Conservation (phyloP, 2,888 invertebrate genomes). For the Cephus spinipes region DNA sequence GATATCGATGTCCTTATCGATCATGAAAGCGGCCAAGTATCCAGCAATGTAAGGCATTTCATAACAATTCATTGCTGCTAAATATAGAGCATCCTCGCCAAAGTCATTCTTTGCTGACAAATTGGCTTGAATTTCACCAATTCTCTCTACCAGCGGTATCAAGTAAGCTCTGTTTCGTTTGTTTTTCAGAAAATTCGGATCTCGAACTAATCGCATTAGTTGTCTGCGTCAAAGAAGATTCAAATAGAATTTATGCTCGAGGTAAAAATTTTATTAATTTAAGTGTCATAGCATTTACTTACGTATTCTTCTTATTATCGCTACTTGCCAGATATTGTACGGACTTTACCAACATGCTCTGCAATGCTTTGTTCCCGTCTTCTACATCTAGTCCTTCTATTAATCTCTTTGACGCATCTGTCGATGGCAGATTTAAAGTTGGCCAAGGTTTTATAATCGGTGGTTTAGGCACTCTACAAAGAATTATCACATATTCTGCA, state of each 20-base stretch:
- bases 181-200: slow-evolving; percentile 47
- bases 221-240: slow-evolving; percentile 32
- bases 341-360: slow-evolving; percentile 42
- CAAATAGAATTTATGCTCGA: background rate
- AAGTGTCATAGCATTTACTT: slow-evolving; percentile 27
- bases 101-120: slow-evolving; percentile 45
- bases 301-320: slow-evolving; percentile 58
- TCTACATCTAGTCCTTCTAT: slow-evolving; percentile 44
- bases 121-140: slow-evolving; percentile 36
- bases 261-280: background rate
- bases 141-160: slow-evolving; percentile 52
- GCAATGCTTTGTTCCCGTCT: slow-evolving; percentile 54
- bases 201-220: slow-evolving; percentile 55
- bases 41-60: slow-evolving; percentile 52
- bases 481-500: background rate
- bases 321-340: slow-evolving; percentile 36
- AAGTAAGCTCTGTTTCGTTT: slow-evolving; percentile 40
- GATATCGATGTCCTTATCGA: slow-evolving; percentile 51
- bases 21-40: slow-evolving; percentile 51
- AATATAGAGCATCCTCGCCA: slow-evolving; percentile 55
- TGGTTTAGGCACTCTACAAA: slow-evolving; percentile 6
- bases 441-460: slow-evolving; percentile 44
- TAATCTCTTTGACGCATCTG: slow-evolving; percentile 43
- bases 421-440: slow-evolving; percentile 48
- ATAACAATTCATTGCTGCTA: slow-evolving; percentile 54